Evolutionary conservation across 2,888 invertebrate genomes (phyloP).

Genomic region (Crossocerus cetratus): DNA sequence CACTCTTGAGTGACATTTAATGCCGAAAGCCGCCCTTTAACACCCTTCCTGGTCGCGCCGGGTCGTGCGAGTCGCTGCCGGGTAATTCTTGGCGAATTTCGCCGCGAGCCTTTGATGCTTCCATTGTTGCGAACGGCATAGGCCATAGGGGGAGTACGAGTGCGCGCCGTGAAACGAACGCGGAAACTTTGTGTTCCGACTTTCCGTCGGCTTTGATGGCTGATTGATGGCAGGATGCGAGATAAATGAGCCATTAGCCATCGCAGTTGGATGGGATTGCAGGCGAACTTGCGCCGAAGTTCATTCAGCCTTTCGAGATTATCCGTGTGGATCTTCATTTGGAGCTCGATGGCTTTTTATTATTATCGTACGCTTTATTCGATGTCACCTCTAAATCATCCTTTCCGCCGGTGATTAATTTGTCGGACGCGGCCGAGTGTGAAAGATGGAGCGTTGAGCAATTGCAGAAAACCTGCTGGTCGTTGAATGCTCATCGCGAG

Average conservation of each 20-base stretch:
- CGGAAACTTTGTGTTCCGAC: not conserved
- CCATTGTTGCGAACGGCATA: not conserved
- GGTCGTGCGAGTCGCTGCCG: conserved; percentile 22
- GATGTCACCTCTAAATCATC: too few species aligned
- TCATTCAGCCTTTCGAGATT: too few species aligned
- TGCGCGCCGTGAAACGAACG: not conserved
- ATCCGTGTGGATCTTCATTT: too few species aligned
- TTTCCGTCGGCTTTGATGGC: not conserved
- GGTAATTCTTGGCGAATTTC: conserved; percentile 51
- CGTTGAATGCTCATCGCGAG: conserved; percentile 1
- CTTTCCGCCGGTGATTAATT: too few species aligned
- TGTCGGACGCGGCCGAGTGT: too few species aligned
- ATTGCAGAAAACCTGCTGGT: not conserved
- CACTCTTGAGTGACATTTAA: conserved; percentile 72
- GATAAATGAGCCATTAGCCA: conserved; percentile 2
- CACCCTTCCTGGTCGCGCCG: conserved; percentile 56
- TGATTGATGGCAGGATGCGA: not conserved
- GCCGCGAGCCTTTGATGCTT: conserved; percentile 28
- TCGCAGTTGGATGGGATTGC: not conserved
- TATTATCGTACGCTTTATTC: too few species aligned
- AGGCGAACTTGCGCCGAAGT: not conserved
- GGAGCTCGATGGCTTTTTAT: too few species aligned
- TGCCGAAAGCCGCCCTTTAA: conserved; percentile 69
- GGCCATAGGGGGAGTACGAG: not conserved
- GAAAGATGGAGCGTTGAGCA: not conserved